Percentiles rank a stretch among this genome's conserved stretches.
phyloP scores from a whole-genome alignment of 1,140 invertebrate species.

The Ectropis grisescens region DNA sequence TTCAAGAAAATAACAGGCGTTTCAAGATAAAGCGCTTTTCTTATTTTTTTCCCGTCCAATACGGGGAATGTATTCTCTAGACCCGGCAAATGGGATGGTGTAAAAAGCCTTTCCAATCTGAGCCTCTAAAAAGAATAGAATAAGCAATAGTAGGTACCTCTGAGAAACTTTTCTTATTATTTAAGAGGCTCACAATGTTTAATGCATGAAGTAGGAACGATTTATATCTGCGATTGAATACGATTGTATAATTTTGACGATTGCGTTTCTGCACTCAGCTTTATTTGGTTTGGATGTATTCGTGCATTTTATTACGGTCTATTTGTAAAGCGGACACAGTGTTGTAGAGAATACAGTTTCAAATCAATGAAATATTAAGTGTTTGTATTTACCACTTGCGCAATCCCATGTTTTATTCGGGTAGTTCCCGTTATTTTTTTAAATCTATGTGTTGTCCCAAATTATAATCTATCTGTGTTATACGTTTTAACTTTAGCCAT shows the following conservation, averaged over 20 bases:
- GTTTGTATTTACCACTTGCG: too few species aligned
- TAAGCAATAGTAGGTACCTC: constrained; percentile 56
- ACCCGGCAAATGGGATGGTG: constrained; percentile 39
- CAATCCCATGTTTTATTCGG: too few species aligned
- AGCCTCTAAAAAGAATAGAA: constrained; percentile 46
- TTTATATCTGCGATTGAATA: constrained; percentile 48
- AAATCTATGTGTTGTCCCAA: too few species aligned
- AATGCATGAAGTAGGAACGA: constrained; percentile 46
- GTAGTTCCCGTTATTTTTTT: too few species aligned
- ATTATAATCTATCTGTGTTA: too few species aligned
- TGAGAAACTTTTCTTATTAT: constrained; percentile 56
- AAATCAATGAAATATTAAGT: too few species aligned
- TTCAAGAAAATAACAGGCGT: constrained; percentile 52
- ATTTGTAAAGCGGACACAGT: too few species aligned
- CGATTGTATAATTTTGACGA: constrained; percentile 41
- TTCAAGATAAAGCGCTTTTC: constrained; percentile 43
- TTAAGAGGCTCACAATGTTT: constrained; percentile 55
- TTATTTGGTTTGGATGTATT: too few species aligned
- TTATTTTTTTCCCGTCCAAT: constrained; percentile 31
- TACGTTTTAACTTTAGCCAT: too few species aligned
- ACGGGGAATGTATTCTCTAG: constrained; percentile 40
- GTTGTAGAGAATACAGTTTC: too few species aligned
- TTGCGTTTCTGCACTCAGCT: constrained; percentile 20
- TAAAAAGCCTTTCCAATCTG: constrained; percentile 59
- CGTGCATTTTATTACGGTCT: too few species aligned